Evolutionary conservation across 2,797 vertebrate species (phyloP).

Genomic region (Schizopygopsis pylzovi): DNA sequence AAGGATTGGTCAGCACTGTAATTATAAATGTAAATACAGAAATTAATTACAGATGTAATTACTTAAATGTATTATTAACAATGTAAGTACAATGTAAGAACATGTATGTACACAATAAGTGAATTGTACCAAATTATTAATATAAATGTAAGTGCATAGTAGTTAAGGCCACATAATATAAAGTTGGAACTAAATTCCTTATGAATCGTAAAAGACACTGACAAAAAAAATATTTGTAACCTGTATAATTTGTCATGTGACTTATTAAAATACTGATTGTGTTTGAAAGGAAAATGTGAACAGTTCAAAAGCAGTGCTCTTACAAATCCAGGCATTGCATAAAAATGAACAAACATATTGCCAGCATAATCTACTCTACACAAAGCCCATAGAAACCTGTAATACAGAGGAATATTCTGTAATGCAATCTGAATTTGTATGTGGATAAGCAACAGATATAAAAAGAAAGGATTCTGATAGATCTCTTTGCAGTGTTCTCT

Average conservation of each 20-base stretch:
- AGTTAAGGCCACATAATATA: too few relatives aligned
- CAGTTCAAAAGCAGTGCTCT: background rate
- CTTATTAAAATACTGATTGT: background rate
- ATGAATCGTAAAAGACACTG: background rate
- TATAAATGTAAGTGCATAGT: too few relatives aligned
- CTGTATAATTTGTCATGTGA: background rate
- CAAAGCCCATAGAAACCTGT: background rate
- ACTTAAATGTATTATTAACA: too few relatives aligned
- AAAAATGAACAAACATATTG: background rate
- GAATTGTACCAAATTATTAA: too few relatives aligned
- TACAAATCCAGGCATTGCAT: constrained; percentile 8
- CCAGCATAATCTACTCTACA: constrained; percentile 5
- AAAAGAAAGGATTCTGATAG: background rate
- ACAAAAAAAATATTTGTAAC: background rate
- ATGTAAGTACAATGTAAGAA: too few relatives aligned
- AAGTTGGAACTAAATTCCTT: background rate
- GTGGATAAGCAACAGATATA: background rate
- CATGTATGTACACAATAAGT: too few relatives aligned
- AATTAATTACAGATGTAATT: too few relatives aligned
- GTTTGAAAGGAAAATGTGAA: background rate
- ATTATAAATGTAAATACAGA: too few relatives aligned
- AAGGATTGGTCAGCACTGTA: too few relatives aligned
- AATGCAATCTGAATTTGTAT: constrained; percentile 11
- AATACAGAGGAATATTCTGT: background rate
- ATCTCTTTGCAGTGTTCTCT: constrained; percentile 33